Conservation (phyloP, 2,797 vertebrate species). For the Threskiornis aethiopicus region DNA sequence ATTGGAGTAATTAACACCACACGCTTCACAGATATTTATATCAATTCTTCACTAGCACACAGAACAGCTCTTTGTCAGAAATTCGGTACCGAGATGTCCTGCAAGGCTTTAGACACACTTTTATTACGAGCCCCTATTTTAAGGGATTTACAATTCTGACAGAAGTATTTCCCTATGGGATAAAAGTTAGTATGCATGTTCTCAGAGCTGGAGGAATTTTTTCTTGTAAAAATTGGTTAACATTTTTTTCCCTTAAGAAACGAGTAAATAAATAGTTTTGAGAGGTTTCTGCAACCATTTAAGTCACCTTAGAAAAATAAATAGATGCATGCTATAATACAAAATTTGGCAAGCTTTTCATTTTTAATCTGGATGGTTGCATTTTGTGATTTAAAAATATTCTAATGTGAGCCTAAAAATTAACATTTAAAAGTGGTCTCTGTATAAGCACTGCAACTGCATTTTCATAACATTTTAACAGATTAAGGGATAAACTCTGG, state of each 20-base stretch:
- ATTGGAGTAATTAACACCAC: slow-evolving; percentile 35
- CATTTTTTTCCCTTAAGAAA: slow-evolving; percentile 44
- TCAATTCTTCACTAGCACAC: slow-evolving; percentile 36
- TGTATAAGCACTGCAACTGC: slow-evolving; percentile 62
- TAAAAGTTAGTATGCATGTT: slow-evolving; percentile 42
- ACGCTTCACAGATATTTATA: slow-evolving; percentile 38
- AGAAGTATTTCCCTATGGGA: slow-evolving; percentile 46
- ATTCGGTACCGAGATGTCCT: slow-evolving; percentile 45
- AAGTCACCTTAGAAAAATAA: slow-evolving; percentile 61
- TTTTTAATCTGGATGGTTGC: slow-evolving; percentile 49
- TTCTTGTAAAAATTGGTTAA: slow-evolving; percentile 53
- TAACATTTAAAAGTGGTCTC: slow-evolving; percentile 74
- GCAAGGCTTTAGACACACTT: slow-evolving; percentile 58
- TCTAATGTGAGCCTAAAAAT: slow-evolving; percentile 60
- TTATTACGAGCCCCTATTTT: slow-evolving; percentile 47
- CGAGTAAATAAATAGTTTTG: slow-evolving; percentile 31
- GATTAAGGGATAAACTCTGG: slow-evolving; percentile 74
- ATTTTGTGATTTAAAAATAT: slow-evolving; percentile 52
- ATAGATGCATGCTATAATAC: slow-evolving; percentile 36
- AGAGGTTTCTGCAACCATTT: slow-evolving; percentile 40
- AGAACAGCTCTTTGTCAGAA: slow-evolving; percentile 60
- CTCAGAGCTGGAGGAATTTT: slow-evolving; percentile 42
- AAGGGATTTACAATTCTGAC: slow-evolving; percentile 59
- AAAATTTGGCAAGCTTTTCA: slow-evolving; percentile 32
- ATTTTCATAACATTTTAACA: slow-evolving; percentile 76